phyloP scores from a whole-genome alignment of 1,140 invertebrate genomes.

The Anthonomus grandis region DNA sequence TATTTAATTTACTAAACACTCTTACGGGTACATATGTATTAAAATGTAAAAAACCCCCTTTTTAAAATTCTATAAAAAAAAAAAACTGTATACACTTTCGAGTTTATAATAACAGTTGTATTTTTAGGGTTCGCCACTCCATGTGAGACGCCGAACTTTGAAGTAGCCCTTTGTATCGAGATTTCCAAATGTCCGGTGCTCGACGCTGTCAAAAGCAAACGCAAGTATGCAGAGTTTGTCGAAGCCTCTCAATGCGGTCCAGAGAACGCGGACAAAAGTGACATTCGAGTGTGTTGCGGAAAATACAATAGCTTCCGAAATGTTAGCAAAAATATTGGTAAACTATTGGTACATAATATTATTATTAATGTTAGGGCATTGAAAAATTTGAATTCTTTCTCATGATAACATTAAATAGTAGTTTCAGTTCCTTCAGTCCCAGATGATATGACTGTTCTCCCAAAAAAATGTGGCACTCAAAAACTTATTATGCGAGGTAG shows the following conservation, averaged over 20 bases:
- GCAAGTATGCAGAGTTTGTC: slow-evolving; percentile 28
- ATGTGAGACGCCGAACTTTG: slow-evolving; percentile 40
- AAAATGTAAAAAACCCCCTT: too few species aligned
- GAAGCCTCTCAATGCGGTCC: slow-evolving; percentile 36
- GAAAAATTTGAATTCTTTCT: not conserved
- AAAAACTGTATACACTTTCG: not conserved
- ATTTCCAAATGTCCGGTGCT: slow-evolving; percentile 33
- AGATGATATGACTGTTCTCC: slow-evolving; percentile 22
- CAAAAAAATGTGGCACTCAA: slow-evolving; percentile 39
- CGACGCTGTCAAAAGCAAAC: slow-evolving; percentile 10
- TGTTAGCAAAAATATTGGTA: slow-evolving; percentile 11
- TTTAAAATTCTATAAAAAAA: not conserved
- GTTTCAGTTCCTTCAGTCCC: not conserved
- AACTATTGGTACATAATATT: not conserved
- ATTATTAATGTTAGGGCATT: not conserved
- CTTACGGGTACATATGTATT: too few species aligned
- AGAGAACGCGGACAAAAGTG: slow-evolving; percentile 21
- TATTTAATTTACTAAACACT: too few species aligned
- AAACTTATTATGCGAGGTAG: slow-evolving; percentile 27
- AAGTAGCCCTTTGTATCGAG: slow-evolving; percentile 34
- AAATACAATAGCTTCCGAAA: slow-evolving; percentile 23
- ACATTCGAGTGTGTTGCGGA: slow-evolving; percentile 41
- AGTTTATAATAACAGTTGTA: not conserved
- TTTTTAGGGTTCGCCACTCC: slow-evolving; percentile 37
- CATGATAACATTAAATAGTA: not conserved